Evolutionary conservation across 2,113 vertebrate genomes (phyloP), one percentile per base, ranked within the genome.

Genomic region (Spizaetus ornatus): DNA sequence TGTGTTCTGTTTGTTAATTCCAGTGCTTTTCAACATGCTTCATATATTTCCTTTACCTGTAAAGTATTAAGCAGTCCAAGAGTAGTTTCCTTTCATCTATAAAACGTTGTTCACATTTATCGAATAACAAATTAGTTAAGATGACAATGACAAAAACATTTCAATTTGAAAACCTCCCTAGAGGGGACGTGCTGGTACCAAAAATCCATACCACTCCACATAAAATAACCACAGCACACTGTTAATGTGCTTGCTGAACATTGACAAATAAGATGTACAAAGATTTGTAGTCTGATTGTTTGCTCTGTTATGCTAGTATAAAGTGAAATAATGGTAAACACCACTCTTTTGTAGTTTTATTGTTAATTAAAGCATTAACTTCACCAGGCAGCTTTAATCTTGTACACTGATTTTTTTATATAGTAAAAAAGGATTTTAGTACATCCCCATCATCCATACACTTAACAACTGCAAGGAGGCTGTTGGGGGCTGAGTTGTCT

Each of bases 181-280:
- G 34, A 66, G 6, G 13, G 31, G 14, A 69, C 1, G 0, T 63
- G 45, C 71, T 93, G 34, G 31, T 52, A 83, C 42, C 40, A 81
- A 50, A n/a, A 55, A 15, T 17, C 45, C 8, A 15, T 52, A 78
- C 3, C 38, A 13, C 36, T 59, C 14, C 48, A 25, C 23, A 20
- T 16, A 61, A 69, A 89, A 73, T 38, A 47, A 89, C 10, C 29
- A 65, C 23, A 76, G 3, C 29, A 20, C 0, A 2, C 11, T 3
- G 2, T 42, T 82, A n/a, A 67, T 17, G 26, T 2, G 11, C 22
- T 40, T 63, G 32, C 16, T 85, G 61, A 67, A 59, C 38, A 42
- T 2, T 0, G 0, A 36, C 38, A 69, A 48, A 12, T 36, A 74
- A 61, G 18, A 63, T 10, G 6, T 15, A n/a, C 8, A 55, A 76